Evolutionary conservation across 2,888 invertebrate species (phyloP), one percentile per base, ranked within the genome.

Genomic region (Nebria salina): DNA sequence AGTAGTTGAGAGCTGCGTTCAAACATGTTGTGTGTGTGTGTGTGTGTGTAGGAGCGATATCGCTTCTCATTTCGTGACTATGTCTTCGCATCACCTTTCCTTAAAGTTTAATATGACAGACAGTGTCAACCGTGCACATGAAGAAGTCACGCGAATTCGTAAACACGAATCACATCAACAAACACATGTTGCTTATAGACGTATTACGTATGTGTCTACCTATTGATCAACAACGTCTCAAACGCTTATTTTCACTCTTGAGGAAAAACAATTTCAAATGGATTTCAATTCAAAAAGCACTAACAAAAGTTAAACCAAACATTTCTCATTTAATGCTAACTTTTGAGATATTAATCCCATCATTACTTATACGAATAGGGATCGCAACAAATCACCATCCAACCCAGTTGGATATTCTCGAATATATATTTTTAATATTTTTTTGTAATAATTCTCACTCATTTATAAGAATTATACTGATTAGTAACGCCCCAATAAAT

Each of bases 1-100:
- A 74, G 66, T 79, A 74, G 66, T 75, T 79, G 75, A 68, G 75
- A 79, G 74, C 65, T 43, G 79, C 74, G 54, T 68, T 75, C 43
- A 79, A 79, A 79, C 74, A 13, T 8, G 4, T 54, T 7, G 4
- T 13, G 6, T 9, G 43, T 43, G 43, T 43, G 9, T 43, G 43
- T 6, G 43, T 6, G 7, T 8, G 6, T 9, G 43, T 43, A 8
- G 7, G 54, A 54, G 4, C 3, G 2, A 34, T 34, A 34, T 34
- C 34, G 54, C 65, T n/a, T 66, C 66, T 66, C 6, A 7, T 66
- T 66, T 34, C 70, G 70, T 70, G 70, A 70, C 70, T 7, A 20
- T 8, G 70, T 34, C 26, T 70, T 70, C 25, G 6, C 25, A 26
- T 70, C 70, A 70, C 70, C 70, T 20, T 66, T 34, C 70, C 34